Conservation (phyloP, 2,797 vertebrate genomes). For the Gymnoscopelus braueri region DNA sequence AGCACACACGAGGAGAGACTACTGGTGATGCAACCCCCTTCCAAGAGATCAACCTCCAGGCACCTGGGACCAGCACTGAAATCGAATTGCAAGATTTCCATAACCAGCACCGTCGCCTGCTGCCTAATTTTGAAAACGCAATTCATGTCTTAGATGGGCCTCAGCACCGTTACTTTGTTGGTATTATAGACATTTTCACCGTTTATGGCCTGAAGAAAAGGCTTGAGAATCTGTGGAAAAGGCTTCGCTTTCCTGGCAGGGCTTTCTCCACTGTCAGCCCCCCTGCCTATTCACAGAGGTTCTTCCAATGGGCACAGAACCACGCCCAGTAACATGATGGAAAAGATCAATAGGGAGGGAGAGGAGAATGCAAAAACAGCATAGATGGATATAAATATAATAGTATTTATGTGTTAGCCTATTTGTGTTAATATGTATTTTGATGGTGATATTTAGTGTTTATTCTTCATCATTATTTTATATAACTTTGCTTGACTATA, state of each 20-base stretch:
- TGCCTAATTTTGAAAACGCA: conserved; percentile 76
- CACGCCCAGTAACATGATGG: conserved; percentile 38
- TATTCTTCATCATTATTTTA: background rate
- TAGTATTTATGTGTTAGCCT: background rate
- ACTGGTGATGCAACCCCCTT: background rate
- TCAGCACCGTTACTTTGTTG: conserved; percentile 79
- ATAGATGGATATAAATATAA: background rate
- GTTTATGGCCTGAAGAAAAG: conserved; percentile 79
- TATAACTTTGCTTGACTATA: no score
- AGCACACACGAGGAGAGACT: background rate
- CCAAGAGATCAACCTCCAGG: background rate
- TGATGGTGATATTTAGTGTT: background rate
- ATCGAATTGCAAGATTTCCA: conserved; percentile 38
- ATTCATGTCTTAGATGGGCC: conserved; percentile 81
- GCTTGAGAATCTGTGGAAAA: conserved; percentile 82
- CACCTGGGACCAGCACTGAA: background rate
- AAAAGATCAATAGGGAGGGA: background rate
- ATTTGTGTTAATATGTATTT: background rate
- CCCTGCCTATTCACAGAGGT: conserved; percentile 53
- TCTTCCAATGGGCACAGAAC: conserved; percentile 63
- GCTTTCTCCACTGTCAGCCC: conserved; percentile 82
- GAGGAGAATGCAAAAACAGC: background rate
- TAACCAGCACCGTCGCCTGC: conserved; percentile 76
- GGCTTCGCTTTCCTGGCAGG: conserved; percentile 70
- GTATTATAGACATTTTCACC: conserved; percentile 83